Conservation (phyloP, 2,113 vertebrate genomes). For the Panurus biarmicus region DNA sequence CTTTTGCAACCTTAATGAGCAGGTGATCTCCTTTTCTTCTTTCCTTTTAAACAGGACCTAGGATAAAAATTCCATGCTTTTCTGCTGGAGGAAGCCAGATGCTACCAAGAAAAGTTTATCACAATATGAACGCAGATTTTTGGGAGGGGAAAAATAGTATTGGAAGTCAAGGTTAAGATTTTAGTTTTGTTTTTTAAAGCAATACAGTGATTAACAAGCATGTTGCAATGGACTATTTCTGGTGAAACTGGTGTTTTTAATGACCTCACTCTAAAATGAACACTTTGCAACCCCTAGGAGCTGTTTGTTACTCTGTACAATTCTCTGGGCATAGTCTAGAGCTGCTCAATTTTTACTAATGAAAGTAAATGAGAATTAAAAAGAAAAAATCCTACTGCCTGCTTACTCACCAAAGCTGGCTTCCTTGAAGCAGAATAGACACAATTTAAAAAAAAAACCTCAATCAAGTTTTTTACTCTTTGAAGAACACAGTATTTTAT, state of each 20-base stretch:
- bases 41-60: not conserved
- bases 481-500: slow-evolving; percentile 54
- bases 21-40: not conserved
- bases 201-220: not conserved
- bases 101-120: not conserved
- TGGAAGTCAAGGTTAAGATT: not conserved
- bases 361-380: not conserved
- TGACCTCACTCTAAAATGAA: not conserved
- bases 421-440: not conserved
- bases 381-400: not conserved
- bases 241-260: not conserved
- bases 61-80: not conserved
- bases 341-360: not conserved
- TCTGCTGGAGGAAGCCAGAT: not conserved
- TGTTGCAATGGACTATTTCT: not conserved
- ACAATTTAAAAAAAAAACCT: slow-evolving; percentile 26
- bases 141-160: not conserved
- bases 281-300: not conserved
- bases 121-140: not conserved
- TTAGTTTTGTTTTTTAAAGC: not conserved
- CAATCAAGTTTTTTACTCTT: slow-evolving; percentile 23
- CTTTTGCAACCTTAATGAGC: not conserved
- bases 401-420: not conserved
- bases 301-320: not conserved
- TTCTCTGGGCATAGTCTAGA: not conserved